Evolutionary conservation across 1,140 invertebrate genomes (phyloP), one percentile per base, ranked within the genome.

Genomic region (Caenorhabditis briggsae): DNA sequence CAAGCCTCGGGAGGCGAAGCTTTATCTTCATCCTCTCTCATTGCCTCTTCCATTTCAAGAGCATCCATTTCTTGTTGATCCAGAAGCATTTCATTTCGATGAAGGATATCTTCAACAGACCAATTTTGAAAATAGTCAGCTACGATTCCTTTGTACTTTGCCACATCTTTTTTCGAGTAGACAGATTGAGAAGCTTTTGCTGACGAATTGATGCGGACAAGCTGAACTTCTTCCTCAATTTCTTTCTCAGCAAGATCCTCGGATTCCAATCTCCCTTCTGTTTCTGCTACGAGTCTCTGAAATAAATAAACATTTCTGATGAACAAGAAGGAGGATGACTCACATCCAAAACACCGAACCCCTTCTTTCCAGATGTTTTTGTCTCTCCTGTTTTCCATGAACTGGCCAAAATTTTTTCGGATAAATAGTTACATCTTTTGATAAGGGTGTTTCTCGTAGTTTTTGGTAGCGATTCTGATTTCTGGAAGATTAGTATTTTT

Each of bases 401-500:
- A 86, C 53, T 70, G 78, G 89, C 56, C n/a, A 92, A 50, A 59
- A 92, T 88, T 18, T 92, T 86, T 43, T 88, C 91, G 1, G 91
- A 92, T 70, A 92, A 89, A 65, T 92, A 92, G 59, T 92, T 92
- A 74, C 90, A 92, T 14, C 91, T 74, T 23, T 87, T 82, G n/a
- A 91, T 88, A 9, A 91, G 84, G 16, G 82, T 85, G 41, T 87
- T 87, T 55, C 82, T 90, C 14, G 61, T 61, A 23, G 83, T 59
- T 20, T 82, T 86, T 23, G 50, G 74, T 12, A 48, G 33, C 16
- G 59, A 53, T 55, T 85, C 74, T 12, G 78, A 61, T 78, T 83
- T 87, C 86, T 87, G 46, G 1, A 87, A 70, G 6, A 0, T 41
- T n/a, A 25, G 43, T 2, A 16, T 43, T 25, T 18, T 11, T 7